Evolutionary conservation across 2,113 vertebrate genomes (phyloP).

Genomic region (Chaetorhynchus papuensis): DNA sequence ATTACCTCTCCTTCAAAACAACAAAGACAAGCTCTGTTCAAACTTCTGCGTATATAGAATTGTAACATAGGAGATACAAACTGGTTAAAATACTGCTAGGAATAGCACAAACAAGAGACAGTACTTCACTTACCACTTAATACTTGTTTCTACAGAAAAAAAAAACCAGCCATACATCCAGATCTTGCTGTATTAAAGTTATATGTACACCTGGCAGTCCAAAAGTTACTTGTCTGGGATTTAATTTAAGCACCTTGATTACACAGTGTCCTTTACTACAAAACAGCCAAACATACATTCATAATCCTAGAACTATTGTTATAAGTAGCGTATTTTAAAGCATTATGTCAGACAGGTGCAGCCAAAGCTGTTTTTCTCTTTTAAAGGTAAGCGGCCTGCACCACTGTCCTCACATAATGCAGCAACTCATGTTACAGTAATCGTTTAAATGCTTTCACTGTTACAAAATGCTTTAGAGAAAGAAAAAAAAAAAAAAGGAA

Average conservation of each 20-base stretch:
- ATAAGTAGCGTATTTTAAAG: slow-evolving; percentile 56
- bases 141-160: slow-evolving; percentile 50
- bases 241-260: slow-evolving; percentile 74
- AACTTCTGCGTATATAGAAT: slow-evolving; percentile 47
- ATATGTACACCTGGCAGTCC: slow-evolving; percentile 65
- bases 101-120: slow-evolving; percentile 70
- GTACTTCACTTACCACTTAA: slow-evolving; percentile 69
- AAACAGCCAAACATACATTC: slow-evolving; percentile 71
- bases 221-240: slow-evolving; percentile 59
- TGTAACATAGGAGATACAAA: slow-evolving; percentile 65
- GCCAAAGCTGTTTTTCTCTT: slow-evolving; percentile 17
- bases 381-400: not conserved
- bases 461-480: slow-evolving; percentile 39
- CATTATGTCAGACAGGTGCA: slow-evolving; percentile 48
- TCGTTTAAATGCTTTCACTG: slow-evolving; percentile 68
- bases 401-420: not conserved
- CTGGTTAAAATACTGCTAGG: slow-evolving; percentile 71
- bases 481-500: slow-evolving; percentile 24
- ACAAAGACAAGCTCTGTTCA: slow-evolving; percentile 63
- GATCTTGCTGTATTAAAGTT: slow-evolving; percentile 66
- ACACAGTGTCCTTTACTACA: slow-evolving; percentile 74
- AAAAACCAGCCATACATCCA: slow-evolving; percentile 48
- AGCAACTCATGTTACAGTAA: slow-evolving; percentile 41
- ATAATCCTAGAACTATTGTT: slow-evolving; percentile 64
- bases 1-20: slow-evolving; percentile 29